Evolutionary conservation across 2,888 invertebrate genomes (phyloP), one percentile per base, ranked within the genome.

Genomic region (Epirrhoe alternata): DNA sequence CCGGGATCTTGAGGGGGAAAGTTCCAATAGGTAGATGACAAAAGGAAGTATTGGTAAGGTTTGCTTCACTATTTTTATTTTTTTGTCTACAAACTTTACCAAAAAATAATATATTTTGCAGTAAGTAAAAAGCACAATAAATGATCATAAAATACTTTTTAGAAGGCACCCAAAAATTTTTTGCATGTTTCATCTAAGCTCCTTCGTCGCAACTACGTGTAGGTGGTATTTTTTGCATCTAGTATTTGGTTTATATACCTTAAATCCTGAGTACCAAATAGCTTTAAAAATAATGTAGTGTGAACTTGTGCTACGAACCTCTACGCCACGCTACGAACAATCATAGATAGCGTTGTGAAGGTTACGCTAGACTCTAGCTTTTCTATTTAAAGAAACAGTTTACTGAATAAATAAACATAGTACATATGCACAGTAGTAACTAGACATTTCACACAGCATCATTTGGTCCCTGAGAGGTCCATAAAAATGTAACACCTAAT

Each of bases 1-100:
- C 58, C 65, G 68, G 71, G 57, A 70, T 65, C 57, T 64, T 66
- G 68, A 53, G 64, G 69, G 67, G 69, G 58, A 59, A 68, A 59
- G 58, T 63, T 53, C 38, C 62, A 58, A 58, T 67, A 62, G n/a
- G n/a, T n/a, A n/a, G 61, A 69, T 59, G 47, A 55, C 42, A 24
- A 24, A 2, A 3, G 24, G 24, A 24, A 24, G 24, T 54, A 57
- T 49, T 35, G n/a, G 6, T 38, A 24, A 17, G 4, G 33, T 10
- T 42, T n/a, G 12, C 4, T 60, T 6, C 2, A 35, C n/a, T 42
- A 8, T 8, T n/a, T 59, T 52, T 51, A 38, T 17, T 2, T 33
- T 10, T 10, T 6, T 45, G 3, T 24, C 24, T 24, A 24, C 24
- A 24, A 24, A 3, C 47, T 14, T 17, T 42, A 10, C 1, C 14